Evolutionary conservation across 2,888 invertebrate genomes (phyloP).

Genomic region (Agrochola lychnidis): DNA sequence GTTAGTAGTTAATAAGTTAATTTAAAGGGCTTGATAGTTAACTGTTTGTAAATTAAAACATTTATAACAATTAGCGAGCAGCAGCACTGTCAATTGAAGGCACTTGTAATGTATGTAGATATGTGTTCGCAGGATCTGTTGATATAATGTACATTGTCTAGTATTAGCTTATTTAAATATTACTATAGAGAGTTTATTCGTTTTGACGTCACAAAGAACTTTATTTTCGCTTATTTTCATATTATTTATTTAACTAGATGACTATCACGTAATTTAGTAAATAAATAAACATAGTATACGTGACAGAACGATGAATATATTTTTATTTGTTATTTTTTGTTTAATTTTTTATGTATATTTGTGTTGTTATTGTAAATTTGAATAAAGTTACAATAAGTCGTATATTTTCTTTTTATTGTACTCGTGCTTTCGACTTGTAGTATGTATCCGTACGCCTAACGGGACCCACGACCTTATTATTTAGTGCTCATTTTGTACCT

Average conservation of each 20-base stretch:
- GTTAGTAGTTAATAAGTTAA: constrained; percentile 13
- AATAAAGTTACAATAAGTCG: constrained; percentile 60
- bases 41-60: constrained; percentile 39
- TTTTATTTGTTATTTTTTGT: constrained; percentile 59
- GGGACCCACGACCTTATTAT: neutral
- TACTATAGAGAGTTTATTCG: constrained; percentile 59
- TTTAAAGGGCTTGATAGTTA: constrained; percentile 12
- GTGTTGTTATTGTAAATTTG: constrained; percentile 58
- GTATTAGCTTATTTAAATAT: constrained; percentile 71
- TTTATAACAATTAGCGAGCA: constrained; percentile 20
- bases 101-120: constrained; percentile 63
- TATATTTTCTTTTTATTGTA: constrained; percentile 19
- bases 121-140: constrained; percentile 64
- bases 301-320: constrained; percentile 42
- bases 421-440: neutral
- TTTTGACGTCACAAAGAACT: constrained; percentile 49
- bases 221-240: constrained; percentile 58
- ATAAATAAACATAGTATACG: constrained; percentile 15
- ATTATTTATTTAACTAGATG: constrained; percentile 53
- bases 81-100: constrained; percentile 49
- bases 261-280: constrained; percentile 35
- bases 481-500: neutral
- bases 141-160: constrained; percentile 70
- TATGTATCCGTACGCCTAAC: neutral
- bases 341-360: constrained; percentile 38